Evolutionary conservation across 2,888 invertebrate species (phyloP), one percentile per base, ranked within the genome.

Genomic region (Bibio marci): DNA sequence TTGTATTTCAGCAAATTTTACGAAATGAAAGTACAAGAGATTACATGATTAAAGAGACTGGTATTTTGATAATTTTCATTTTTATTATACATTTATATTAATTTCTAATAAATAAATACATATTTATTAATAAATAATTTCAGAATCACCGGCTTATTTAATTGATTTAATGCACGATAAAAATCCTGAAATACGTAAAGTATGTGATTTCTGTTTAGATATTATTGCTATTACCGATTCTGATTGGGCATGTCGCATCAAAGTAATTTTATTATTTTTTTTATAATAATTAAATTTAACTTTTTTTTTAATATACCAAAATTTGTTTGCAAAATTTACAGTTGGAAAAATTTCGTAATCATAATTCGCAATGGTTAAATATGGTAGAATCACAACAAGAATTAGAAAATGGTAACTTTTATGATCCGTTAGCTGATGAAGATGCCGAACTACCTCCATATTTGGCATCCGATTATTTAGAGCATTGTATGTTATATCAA

Each of bases 141-240:
- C 66, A 77, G 88, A 92, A 62, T 90, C 91, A 22, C 88, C 94
- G 15, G 91, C 91, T 7, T 94, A 95, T 62, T 71, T 98, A 42
- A 87, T 97, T 47, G 95, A 97, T 63, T 67, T 98, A 52, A 87
- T 97, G 80, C 91, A 95, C 63, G 95, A 98, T 60, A 91, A 92
- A 62, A 95, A 95, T 63, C 73, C 80, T 44, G 80, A 86, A 57
- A 90, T 95, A 44, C 70, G 94, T 46, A 87, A 85, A 65, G 80
- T 97, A 51, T 97, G 95, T 59, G 92, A 94, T 59, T 79, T 80
- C 44, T 94, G 95, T 48, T 72, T 98, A 44, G 92, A 95, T 58
- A 83, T 94, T 37, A 90, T 98, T 53, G 85, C 90, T 13, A 87
- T 90, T 54, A 80, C 82, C 60, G 83, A 87, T 62, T 76, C 76